Conservation (phyloP, 2,888 invertebrate genomes). For the Achlya flavicornis region DNA sequence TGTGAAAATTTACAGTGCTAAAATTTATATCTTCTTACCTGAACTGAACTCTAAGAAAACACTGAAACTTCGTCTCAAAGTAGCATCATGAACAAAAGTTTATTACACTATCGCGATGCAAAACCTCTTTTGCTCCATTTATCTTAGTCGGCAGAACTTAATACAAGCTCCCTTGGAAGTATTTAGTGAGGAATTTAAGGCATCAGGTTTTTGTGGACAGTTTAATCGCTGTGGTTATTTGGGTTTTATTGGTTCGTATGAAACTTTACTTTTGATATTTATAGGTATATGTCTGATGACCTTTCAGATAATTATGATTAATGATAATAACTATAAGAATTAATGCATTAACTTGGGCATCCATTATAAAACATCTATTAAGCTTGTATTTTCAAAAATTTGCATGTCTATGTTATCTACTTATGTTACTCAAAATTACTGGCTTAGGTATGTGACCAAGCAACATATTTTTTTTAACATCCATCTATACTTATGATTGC, state of each 20-base stretch:
- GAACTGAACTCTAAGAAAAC: constrained; percentile 52
- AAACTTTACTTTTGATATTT: not conserved
- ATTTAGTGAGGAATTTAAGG: constrained; percentile 59
- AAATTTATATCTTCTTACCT: constrained; percentile 58
- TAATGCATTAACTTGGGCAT: too few species aligned
- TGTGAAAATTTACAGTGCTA: constrained; percentile 28
- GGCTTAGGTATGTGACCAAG: too few species aligned
- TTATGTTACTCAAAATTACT: too few species aligned
- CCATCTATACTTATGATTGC: too few species aligned
- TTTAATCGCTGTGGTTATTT: constrained; percentile 43
- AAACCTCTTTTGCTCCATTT: constrained; percentile 57
- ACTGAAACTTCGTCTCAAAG: constrained; percentile 34
- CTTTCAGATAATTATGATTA: too few species aligned
- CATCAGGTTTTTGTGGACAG: constrained; percentile 25
- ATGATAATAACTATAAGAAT: too few species aligned
- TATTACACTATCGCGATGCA: constrained; percentile 68
- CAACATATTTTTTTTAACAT: too few species aligned
- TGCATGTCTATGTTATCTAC: too few species aligned
- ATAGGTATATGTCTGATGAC: too few species aligned
- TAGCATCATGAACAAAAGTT: constrained; percentile 60
- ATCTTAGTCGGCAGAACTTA: constrained; percentile 63
- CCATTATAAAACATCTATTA: too few species aligned
- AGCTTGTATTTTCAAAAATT: too few species aligned
- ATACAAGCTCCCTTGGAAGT: constrained; percentile 46
- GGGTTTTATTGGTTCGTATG: constrained; percentile 21